Percentiles rank a stretch among this genome's conserved stretches.
Evolutionary conservation across 2,888 invertebrate species (phyloP).

Genomic region (Plemyria rubiginata): DNA sequence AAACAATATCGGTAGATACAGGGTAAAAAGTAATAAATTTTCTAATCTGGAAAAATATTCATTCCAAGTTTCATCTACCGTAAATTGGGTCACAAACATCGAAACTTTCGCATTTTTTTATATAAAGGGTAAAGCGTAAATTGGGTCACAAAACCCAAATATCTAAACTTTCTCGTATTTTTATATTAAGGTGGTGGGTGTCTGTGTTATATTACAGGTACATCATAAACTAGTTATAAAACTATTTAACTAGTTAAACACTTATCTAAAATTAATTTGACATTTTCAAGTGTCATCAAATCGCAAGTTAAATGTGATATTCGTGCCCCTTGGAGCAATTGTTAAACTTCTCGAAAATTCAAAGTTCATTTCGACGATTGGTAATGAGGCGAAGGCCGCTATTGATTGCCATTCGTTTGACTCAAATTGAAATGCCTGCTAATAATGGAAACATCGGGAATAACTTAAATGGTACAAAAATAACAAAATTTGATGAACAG

Average conservation of each 20-base stretch:
- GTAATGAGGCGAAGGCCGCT: slow-evolving; percentile 38
- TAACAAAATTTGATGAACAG: neutral
- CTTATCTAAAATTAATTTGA: slow-evolving; percentile 33
- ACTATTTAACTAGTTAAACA: slow-evolving; percentile 19
- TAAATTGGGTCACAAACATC: too few relatives aligned
- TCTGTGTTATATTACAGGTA: neutral
- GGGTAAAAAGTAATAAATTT: too few relatives aligned
- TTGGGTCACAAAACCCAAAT: too few relatives aligned
- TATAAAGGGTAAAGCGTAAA: too few relatives aligned
- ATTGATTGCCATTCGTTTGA: slow-evolving; percentile 27
- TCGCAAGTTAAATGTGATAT: slow-evolving; percentile 37
- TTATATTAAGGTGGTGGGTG: too few relatives aligned
- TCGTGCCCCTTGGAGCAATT: slow-evolving; percentile 41
- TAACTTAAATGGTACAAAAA: neutral
- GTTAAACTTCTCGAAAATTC: slow-evolving; percentile 40
- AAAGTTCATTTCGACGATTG: slow-evolving; percentile 39
- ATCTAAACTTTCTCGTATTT: too few relatives aligned
- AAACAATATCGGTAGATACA: too few relatives aligned
- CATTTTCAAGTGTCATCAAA: slow-evolving; percentile 38
- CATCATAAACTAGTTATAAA: neutral
- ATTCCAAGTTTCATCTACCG: too few relatives aligned
- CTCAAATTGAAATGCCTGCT: slow-evolving; percentile 22
- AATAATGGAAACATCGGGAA: slow-evolving; percentile 20
- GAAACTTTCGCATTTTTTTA: too few relatives aligned
- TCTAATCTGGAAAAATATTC: too few relatives aligned